Conservation (phyloP, 2,113 vertebrate genomes). For the Micronycteris hirsuta region DNA sequence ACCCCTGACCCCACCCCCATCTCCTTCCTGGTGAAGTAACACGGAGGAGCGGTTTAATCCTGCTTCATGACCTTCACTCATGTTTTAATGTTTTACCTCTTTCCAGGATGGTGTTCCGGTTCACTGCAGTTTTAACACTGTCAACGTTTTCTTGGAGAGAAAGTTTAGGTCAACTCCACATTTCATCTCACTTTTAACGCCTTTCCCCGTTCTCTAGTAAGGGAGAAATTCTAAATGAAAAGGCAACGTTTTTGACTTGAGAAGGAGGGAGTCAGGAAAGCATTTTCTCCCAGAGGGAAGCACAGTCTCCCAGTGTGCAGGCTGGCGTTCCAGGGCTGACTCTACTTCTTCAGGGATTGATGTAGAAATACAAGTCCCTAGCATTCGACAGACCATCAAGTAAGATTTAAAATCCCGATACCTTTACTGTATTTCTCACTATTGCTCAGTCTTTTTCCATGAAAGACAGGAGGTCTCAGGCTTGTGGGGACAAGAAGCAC, state of each 20-base stretch:
- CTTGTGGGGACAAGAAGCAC: background rate
- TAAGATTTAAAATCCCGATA: background rate
- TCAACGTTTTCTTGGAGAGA: background rate
- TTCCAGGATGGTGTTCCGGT: background rate
- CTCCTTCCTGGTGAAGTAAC: background rate
- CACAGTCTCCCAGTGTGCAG: background rate
- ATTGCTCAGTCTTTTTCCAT: background rate
- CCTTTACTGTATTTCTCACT: background rate
- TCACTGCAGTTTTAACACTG: background rate
- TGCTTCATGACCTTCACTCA: background rate
- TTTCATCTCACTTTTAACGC: background rate
- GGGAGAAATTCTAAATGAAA: background rate
- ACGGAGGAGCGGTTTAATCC: too few relatives aligned
- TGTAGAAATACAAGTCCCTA: background rate
- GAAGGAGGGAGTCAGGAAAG: background rate
- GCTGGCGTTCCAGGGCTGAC: too few relatives aligned
- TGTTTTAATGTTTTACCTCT: background rate
- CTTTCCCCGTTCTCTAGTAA: background rate
- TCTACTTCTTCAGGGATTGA: background rate
- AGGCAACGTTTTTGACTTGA: background rate
- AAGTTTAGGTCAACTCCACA: background rate
- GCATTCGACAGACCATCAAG: background rate
- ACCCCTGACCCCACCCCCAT: too few relatives aligned
- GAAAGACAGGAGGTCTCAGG: background rate
- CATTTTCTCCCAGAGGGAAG: background rate